Percentiles rank a stretch among this genome's conserved stretches.
These are phyloP conservation scores for Notodonta ziczac DNA, from an alignment of 2,888 invertebrate species.

Conservation along the genomic window DNA sequence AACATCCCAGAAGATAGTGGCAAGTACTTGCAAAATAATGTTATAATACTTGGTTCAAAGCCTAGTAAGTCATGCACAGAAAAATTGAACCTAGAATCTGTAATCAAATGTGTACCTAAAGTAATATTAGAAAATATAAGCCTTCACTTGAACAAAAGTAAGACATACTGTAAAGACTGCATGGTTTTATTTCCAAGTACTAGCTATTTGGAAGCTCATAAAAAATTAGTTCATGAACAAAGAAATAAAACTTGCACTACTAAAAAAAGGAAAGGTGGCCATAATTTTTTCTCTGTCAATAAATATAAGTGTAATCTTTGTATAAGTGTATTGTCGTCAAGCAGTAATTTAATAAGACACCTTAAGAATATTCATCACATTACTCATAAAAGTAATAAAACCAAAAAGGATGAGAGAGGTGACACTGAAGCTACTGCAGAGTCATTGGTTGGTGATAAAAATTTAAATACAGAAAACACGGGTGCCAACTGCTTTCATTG, in stretches of 20 bases:
- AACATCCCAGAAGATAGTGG: neutral
- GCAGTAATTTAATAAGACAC: conserved; percentile 42
- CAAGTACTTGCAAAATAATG: conserved; percentile 37
- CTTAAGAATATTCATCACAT: conserved; percentile 35
- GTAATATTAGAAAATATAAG: conserved; percentile 51
- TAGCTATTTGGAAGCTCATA: conserved; percentile 39
- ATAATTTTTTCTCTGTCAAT: conserved; percentile 10
- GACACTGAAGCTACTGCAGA: neutral
- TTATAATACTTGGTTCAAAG: conserved; percentile 61
- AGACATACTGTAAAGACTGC: conserved; percentile 61
- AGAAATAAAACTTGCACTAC: conserved; percentile 1
- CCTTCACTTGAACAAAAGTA: conserved; percentile 48
- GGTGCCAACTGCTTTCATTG: conserved; percentile 60
- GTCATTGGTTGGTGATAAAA: neutral
- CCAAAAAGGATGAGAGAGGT: neutral
- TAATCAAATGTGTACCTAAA: conserved; percentile 29
- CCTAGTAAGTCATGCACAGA: conserved; percentile 27
- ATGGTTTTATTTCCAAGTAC: conserved; percentile 58
- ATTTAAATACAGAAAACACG: neutral
- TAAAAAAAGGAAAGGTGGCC: neutral
- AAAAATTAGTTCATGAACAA: conserved; percentile 26
- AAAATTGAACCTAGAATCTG: conserved; percentile 14
- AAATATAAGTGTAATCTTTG: conserved; percentile 45
- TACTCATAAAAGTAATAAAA: neutral
- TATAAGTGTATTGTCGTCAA: conserved; percentile 26